These are phyloP conservation scores for Nephrotoma flavescens DNA, from an alignment of 2,888 invertebrate genomes.

Conservation along the genomic window DNA sequence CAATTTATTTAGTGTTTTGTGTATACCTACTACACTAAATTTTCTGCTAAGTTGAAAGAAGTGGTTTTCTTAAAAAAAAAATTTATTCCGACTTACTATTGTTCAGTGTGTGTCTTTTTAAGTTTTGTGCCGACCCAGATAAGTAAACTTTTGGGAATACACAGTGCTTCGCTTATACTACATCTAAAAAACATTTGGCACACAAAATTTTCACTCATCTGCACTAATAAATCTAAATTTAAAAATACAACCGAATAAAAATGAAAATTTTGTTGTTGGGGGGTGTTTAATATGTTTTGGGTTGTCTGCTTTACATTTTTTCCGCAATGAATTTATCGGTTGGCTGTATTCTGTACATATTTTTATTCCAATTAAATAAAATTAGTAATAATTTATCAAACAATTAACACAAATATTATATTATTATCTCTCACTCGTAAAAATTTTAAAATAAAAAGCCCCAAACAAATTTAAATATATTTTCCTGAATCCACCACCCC, in stretches of 20 bases:
- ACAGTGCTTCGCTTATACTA: neutral
- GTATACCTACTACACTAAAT: neutral
- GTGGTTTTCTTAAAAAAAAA: neutral
- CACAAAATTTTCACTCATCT: neutral
- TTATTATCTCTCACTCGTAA: neutral
- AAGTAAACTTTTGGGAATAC: neutral
- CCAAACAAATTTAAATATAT: neutral
- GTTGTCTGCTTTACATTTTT: neutral
- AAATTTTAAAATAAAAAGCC: neutral
- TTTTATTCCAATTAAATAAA: neutral
- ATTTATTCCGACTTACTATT: neutral
- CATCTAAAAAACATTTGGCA: neutral
- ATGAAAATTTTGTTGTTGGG: neutral
- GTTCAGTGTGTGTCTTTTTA: neutral
- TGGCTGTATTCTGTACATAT: neutral
- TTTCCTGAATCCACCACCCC: neutral
- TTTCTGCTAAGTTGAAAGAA: neutral
- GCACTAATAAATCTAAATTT: neutral
- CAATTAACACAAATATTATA: neutral
- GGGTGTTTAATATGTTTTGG: neutral
- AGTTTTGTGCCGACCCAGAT: neutral
- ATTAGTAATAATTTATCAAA: neutral
- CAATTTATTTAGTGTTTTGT: neutral
- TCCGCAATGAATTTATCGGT: neutral
- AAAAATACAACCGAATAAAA: neutral